phyloP scores from a whole-genome alignment of 2,797 vertebrate genomes.

The Pithecia hirsuta region DNA sequence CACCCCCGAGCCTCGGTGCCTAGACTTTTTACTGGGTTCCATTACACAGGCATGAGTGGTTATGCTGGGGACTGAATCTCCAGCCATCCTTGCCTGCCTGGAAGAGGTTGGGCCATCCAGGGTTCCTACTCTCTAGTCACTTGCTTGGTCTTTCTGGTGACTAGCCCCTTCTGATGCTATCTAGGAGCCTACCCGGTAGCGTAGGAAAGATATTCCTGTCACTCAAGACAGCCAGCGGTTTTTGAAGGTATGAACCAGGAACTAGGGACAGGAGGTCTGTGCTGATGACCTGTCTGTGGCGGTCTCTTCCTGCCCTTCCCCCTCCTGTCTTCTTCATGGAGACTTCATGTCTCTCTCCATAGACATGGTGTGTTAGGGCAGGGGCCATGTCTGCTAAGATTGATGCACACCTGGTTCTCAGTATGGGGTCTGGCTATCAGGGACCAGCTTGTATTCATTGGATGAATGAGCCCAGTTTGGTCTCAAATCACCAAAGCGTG shows the following conservation, averaged over 20 bases:
- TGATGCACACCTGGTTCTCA: neutral
- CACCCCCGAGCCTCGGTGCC: neutral
- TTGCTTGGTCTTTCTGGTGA: neutral
- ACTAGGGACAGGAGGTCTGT: neutral
- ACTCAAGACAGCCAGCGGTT: too few relatives aligned
- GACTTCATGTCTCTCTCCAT: neutral
- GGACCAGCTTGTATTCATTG: accelerated
- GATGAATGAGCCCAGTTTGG: neutral
- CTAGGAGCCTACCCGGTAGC: neutral
- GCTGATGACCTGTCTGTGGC: too few relatives aligned
- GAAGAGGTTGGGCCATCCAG: neutral
- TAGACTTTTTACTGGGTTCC: neutral
- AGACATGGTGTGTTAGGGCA: neutral
- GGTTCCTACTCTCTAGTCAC: neutral
- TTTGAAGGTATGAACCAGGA: neutral
- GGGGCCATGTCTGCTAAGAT: neutral
- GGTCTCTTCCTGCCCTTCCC: neutral
- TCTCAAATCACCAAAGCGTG: neutral
- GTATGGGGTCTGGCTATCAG: neutral
- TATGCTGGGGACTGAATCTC: neutral
- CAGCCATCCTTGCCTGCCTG: neutral
- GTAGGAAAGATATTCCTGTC: neutral
- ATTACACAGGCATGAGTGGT: neutral
- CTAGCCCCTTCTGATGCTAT: neutral
- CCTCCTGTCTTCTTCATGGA: neutral